Evolutionary conservation across 2,113 vertebrate species (phyloP).

Genomic region (Nibea coibor): DNA sequence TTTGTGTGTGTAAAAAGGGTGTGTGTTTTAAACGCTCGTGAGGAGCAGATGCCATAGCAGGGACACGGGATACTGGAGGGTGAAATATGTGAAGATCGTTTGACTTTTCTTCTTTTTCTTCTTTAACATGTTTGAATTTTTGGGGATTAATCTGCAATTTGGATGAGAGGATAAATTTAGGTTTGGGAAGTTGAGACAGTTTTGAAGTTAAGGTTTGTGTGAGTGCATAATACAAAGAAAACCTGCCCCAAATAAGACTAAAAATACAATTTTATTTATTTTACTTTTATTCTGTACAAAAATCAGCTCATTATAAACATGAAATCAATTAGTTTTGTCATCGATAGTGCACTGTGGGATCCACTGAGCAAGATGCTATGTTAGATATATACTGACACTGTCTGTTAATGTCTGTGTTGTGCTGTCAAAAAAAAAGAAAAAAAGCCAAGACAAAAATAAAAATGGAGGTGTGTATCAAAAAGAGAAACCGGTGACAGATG

Average conservation of each 20-base stretch:
- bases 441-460: not conserved
- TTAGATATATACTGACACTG: not conserved
- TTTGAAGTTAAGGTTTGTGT: too few species aligned
- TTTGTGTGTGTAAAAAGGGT: not conserved
- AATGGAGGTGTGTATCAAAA: not conserved
- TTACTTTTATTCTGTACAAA: not conserved
- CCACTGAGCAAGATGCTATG: not conserved
- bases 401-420: not conserved
- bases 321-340: not conserved
- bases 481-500: not conserved
- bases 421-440: not conserved
- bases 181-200: not conserved
- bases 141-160: not conserved
- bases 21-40: not conserved
- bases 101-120: not conserved
- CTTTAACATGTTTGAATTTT: not conserved
- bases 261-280: too few species aligned
- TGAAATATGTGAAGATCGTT: not conserved
- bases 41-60: not conserved
- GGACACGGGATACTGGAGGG: not conserved
- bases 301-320: not conserved
- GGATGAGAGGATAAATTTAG: not conserved
- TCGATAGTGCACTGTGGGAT: not conserved
- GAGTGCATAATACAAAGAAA: not conserved
- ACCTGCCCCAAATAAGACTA: not conserved